Evolutionary conservation across 1,140 invertebrate species (phyloP), one percentile per base, ranked within the genome.

Genomic region (Lasioglossum baleicum): DNA sequence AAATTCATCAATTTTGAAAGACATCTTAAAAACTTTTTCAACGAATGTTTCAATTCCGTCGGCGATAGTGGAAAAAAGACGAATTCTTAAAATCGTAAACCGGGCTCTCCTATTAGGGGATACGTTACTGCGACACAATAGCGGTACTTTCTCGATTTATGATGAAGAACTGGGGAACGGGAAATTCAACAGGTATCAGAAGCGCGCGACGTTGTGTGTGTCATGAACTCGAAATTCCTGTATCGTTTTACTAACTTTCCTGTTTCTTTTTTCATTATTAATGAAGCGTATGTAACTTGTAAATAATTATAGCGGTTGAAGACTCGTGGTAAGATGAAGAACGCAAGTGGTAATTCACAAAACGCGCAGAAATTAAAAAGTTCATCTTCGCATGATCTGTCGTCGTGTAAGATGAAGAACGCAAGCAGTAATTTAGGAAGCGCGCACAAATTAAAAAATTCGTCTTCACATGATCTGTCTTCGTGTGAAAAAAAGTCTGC

Each of bases 111-210:
- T 67, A 40, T 26, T 20, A 20, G 26, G 22, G 17, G n/a, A 7
- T 44, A 67, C 73, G 11, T 2, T 7, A 35, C 64, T 75, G 40
- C 5, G 17, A 42, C 11, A 31, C 8, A 26, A 66, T 75, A 68
- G 65, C 74, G 74, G 74, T 75, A 42, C 63, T 66, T 65, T 22
- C 60, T 40, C 10, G 48, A 58, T 53, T 17, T 53, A 26, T 58
- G 35, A 11, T 42, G 15, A 26, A 26, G 8, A 53, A 7, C n/a
- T 42, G 15, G 8, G 26, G 15, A 66, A 67, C 15, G 26, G 2
- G n/a, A 58, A 42, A 13, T 31, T 75, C 40, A 11, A 60, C 51
- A 35, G 44, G 13, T 44, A 58, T 2, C n/a, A 56, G 10, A 7
- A 13, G 2, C 51, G 11, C 26, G 35, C 4, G 22, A 31, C 44